Base-by-base conservation (phyloP, 1,140 invertebrate genomes). In the Drosophila ogumai region DNA sequence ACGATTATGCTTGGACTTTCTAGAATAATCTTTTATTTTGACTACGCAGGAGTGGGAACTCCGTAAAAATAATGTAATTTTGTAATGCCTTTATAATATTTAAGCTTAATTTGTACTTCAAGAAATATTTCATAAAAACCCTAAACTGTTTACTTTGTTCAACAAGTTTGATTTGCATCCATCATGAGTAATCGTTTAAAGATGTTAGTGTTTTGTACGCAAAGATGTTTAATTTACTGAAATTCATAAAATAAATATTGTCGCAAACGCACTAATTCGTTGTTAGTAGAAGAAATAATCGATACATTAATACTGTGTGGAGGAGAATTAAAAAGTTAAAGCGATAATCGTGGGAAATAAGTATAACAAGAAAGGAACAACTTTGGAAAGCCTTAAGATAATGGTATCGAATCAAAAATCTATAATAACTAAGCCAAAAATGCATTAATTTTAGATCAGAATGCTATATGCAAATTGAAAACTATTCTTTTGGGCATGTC, bases 1-100 rank as follows among this genome's bases (percentile, higher is more conserved):
- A 80, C 65, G 90, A 91, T 41, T 90, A 90, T 55, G 91, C 82
- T 15, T 90, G 85, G 85, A 90, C 75, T 25, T 90, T 90, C 28
- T 90, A 7, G 19, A 38, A 15, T 28, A 32, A 9, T 12, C 17
- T 6, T 3, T 34, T 36, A 36, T 36, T 22, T 38, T 36, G 19
- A 15, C n/a, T 22, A 34, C 0, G 17, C 12, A 19, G 22, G 17
- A 52, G 31, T 17, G n/a, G 8, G 17, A 19, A 6, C 28, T 52
- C 49, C n/a, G 0, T 13, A 3, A 54, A 36, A 36, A 34, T 8
- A 34, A 19, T 22, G 32, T 54, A 38, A 36, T 54, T 36, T 38
- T 54, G 4, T 38, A 54, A 54, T 36, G 32, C 13, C 50, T 58
- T 58, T 44, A 10, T 13, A 17, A 12, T 15, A 13, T 31, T 31